Base-by-base conservation (phyloP, 1,140 invertebrate species). In the Drosophila kurseongensis region DNA sequence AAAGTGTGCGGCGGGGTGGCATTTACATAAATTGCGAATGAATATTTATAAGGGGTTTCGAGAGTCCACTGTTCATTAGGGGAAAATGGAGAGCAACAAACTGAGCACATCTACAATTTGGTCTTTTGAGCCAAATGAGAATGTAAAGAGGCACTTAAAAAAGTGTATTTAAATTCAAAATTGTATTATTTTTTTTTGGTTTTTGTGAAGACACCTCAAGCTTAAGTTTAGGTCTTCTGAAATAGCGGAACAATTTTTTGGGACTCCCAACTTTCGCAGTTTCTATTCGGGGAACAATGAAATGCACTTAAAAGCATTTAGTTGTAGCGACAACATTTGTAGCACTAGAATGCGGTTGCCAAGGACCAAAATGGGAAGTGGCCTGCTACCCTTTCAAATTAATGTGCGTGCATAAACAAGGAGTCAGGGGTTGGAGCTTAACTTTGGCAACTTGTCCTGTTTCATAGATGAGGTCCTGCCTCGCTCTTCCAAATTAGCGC, bases 251-350 rank as follows among this genome's bases (percentile, higher is more conserved):
- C 14, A 50, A 57, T 57, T 67, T 50, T 59, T 10, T 14, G 44
- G 68, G 6, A 61, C n/a, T 36, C 6, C 14, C 32, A 65, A 40
- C 42, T 62, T 54, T 50, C 5, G 14, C 38, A 27, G n/a, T n/a
- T 9, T 27, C 42, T 8, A 29, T 7, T 47, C 29, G 14, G 16
- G 14, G 29, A 48, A 82, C 83, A 88, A 69, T 69, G 57, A 89
- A 88, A 73, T 88, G 84, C 84, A 88, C 84, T 88, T 88, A 88
- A 89, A 84, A 89, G 84, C 84, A 88, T 88, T 89, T 89, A 83
- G 84, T 89, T 88, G 83, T 89, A 60, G 75, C 83, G 74, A 82
- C 77, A 75, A 75, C 66, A 86, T 80, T 61, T 86, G 75, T 67
- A 82, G 76, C 80, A 80, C 76, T 75, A 76, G 74, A 80, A 88